Evolutionary conservation across 2,113 vertebrate genomes (phyloP).

Genomic region (Poicephalus meyeri): DNA sequence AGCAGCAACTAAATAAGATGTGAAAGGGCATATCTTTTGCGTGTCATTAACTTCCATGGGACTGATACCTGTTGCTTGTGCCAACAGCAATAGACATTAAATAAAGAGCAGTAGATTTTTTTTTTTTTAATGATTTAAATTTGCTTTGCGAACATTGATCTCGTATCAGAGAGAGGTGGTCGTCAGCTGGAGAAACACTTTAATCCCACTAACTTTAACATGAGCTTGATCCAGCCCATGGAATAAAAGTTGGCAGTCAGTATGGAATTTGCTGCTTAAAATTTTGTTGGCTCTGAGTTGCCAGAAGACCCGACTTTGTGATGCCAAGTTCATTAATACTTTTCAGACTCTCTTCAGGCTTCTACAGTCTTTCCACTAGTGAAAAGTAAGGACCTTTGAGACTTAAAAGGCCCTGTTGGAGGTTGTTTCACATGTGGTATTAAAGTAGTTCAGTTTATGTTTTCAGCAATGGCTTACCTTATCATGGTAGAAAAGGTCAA

Average conservation of each 20-base stretch:
- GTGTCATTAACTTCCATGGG: background rate
- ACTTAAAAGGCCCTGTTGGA: background rate
- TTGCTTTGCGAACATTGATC: background rate
- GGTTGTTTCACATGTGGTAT: background rate
- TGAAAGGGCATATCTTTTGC: background rate
- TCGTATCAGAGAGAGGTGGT: background rate
- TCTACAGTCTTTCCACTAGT: background rate
- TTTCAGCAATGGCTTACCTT: background rate
- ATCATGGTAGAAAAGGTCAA: background rate
- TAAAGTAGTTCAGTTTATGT: background rate
- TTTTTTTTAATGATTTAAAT: background rate
- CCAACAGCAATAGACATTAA: background rate
- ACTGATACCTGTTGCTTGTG: background rate
- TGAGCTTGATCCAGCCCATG: background rate
- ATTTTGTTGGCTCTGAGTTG: background rate
- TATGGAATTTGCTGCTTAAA: background rate
- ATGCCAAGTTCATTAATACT: background rate
- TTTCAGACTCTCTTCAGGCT: background rate
- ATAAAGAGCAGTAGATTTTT: background rate
- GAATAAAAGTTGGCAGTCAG: background rate
- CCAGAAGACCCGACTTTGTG: background rate
- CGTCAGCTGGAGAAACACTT: background rate
- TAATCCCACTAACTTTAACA: background rate
- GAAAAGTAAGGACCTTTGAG: background rate
- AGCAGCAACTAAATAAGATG: background rate